Percentiles rank a stretch among this genome's conserved stretches.
phyloP scores from a whole-genome alignment of 1,140 invertebrate genomes.

The Piezodorus guildinii region DNA sequence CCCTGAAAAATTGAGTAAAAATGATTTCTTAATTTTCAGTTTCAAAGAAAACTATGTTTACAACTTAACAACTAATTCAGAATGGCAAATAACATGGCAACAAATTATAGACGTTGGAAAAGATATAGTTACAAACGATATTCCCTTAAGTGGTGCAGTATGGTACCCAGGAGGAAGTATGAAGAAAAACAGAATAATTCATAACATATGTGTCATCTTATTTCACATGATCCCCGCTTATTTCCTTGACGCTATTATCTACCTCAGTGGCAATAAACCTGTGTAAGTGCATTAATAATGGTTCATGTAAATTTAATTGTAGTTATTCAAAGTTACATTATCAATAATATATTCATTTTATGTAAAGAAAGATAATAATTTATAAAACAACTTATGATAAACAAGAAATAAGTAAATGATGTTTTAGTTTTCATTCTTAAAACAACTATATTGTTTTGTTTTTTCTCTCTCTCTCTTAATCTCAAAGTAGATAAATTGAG shows the following conservation, averaged over 20 bases:
- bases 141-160: conserved; percentile 65
- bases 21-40: conserved; percentile 21
- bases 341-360: no score
- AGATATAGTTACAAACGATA: conserved; percentile 53
- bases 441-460: no score
- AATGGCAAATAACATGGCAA: conserved; percentile 59
- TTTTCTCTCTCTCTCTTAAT: no score
- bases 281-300: conserved; percentile 45
- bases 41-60: conserved; percentile 27
- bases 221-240: conserved; percentile 79
- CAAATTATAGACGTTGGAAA: conserved; percentile 76
- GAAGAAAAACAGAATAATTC: conserved; percentile 61
- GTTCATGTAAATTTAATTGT: no score
- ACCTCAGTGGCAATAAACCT: conserved; percentile 66
- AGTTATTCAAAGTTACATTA: no score
- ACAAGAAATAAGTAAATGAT: no score
- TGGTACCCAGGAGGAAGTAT: conserved; percentile 84
- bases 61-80: conserved; percentile 37
- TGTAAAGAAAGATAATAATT: no score
- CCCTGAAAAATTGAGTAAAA: neutral
- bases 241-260: conserved; percentile 60
- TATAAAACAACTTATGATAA: no score
- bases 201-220: conserved; percentile 66
- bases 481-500: no score
- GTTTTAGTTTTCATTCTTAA: no score